A percentile compares a stretch with the other conserved stretches of the same genome.
These are phyloP conservation scores for Dicyrtoma fusca DNA, from an alignment of 2,888 invertebrate species.

Conservation along the genomic window DNA sequence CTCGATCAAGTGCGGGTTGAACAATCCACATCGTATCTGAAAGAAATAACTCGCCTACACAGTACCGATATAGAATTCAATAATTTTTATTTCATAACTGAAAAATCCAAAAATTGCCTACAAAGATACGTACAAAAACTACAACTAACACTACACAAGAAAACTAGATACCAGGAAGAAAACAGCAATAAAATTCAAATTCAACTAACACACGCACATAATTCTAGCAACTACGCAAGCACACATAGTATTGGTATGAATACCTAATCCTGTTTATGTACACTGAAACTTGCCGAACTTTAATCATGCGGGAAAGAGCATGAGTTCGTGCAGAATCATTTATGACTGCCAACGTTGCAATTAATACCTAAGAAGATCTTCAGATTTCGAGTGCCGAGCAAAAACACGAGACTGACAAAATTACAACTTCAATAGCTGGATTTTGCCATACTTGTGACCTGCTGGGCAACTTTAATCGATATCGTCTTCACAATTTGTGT, in stretches of 20 bases:
- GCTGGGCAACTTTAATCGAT: slow-evolving; percentile 2
- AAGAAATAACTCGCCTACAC: no score
- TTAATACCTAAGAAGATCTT: slow-evolving; percentile 25
- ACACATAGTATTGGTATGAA: not conserved
- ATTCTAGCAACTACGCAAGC: not conserved
- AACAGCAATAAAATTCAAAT: no score
- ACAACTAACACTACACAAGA: no score
- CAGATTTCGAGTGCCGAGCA: not conserved
- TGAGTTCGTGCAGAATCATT: slow-evolving; percentile 23
- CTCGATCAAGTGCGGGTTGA: no score
- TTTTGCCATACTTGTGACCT: not conserved
- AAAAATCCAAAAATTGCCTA: no score
- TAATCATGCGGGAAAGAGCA: slow-evolving; percentile 17
- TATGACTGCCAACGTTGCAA: slow-evolving; percentile 32
- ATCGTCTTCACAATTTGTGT: slow-evolving; percentile 19
- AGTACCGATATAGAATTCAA: no score
- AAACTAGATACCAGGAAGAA: no score
- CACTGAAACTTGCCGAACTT: slow-evolving; percentile 29
- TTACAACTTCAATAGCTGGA: not conserved
- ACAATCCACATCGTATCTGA: no score
- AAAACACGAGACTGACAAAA: not conserved
- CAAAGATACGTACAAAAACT: no score
- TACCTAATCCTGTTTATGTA: slow-evolving; percentile 22
- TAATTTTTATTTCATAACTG: no score
- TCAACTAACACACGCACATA: no score